Percentiles rank a stretch among this genome's conserved stretches.
Evolutionary conservation across 2,113 vertebrate genomes (phyloP).

Genomic region (Dolichotis patagonum): DNA sequence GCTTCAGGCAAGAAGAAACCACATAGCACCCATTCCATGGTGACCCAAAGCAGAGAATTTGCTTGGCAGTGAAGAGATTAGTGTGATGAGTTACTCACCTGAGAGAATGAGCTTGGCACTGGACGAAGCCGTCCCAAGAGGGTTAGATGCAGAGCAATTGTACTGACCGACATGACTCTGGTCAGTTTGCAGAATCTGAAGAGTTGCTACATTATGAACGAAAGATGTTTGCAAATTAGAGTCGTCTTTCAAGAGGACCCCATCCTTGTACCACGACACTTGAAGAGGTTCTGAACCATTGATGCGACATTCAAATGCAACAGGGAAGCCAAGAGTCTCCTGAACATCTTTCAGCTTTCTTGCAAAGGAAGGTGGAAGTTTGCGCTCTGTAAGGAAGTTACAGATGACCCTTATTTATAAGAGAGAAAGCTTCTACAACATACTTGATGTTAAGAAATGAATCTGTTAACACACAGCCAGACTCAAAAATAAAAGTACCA

Average conservation of each 20-base stretch:
- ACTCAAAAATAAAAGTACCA: slow-evolving; percentile 50
- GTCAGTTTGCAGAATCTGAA: slow-evolving; percentile 91
- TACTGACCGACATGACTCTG: slow-evolving; percentile 94
- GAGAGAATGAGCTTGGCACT: slow-evolving; percentile 95
- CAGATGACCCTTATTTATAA: slow-evolving; percentile 63
- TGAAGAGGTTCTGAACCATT: slow-evolving; percentile 95
- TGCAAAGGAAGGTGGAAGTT: slow-evolving; percentile 94
- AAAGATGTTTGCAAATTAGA: slow-evolving; percentile 91
- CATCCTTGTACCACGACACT: slow-evolving; percentile 96
- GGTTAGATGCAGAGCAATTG: slow-evolving; percentile 94
- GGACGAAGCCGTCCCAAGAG: slow-evolving; percentile 95
- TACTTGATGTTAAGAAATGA: slow-evolving; percentile 33
- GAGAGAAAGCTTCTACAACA: background rate
- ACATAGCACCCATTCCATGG: background rate
- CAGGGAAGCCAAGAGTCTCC: slow-evolving; percentile 90
- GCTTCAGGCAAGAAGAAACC: background rate
- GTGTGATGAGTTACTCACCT: slow-evolving; percentile 88
- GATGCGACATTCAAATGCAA: slow-evolving; percentile 96
- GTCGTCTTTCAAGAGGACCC: slow-evolving; percentile 88
- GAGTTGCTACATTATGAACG: slow-evolving; percentile 93
- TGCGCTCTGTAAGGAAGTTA: slow-evolving; percentile 92
- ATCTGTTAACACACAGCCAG: background rate
- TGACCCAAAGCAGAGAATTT: background rate
- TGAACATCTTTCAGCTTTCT: slow-evolving; percentile 97
- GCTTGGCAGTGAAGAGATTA: background rate